Base-by-base conservation (phyloP, 1,140 invertebrate species). In the Drosophila triauraria region DNA sequence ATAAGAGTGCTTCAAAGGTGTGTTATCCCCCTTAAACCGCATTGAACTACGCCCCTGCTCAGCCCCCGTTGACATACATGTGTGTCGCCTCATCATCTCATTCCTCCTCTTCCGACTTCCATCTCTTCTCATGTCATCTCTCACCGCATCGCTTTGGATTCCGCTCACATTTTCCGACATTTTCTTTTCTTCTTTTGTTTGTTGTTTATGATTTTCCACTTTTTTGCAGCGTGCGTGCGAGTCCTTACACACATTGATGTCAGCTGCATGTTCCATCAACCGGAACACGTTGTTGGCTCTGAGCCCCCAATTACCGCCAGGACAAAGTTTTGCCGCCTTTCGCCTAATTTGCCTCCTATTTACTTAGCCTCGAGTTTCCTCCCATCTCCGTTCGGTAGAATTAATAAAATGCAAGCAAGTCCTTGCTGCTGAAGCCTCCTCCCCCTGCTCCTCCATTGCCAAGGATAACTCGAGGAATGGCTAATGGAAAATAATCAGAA, bases 341-440 rank as follows among this genome's bases (percentile, higher is more conserved):
- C 70, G 71, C 59, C 70, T 82, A 82, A 87, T 83, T 83, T 83
- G 61, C 58, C 71, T 61, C 60, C 65, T 83, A 83, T 83, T 86
- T 87, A 67, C 80, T 82, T 79, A 72, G 76, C 53, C 53, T 48
- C 43, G 23, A 50, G 46, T 48, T 61, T 58, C 23, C 42, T 43
- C 17, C 38, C 68, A 38, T 56, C 38, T 50, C 62, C 57, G 47
- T 25, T 59, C 27, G 32, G 30, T 53, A 57, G 76, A 56, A 79
- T 77, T 82, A 74, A 74, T 74, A 53, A 62, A 82, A 58, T 75
- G 65, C 80, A 64, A 40, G 51, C 51, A 30, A 20, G 51, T 54
- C 32, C 53, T 57, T n/a, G n/a, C n/a, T n/a, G 35, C n/a, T 56
- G 48, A 35, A 74, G 48, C 25, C 25, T 27, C 32, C 30, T 15